phyloP scores from a whole-genome alignment of 1,140 invertebrate genomes.

The Lepidurus couesii region DNA sequence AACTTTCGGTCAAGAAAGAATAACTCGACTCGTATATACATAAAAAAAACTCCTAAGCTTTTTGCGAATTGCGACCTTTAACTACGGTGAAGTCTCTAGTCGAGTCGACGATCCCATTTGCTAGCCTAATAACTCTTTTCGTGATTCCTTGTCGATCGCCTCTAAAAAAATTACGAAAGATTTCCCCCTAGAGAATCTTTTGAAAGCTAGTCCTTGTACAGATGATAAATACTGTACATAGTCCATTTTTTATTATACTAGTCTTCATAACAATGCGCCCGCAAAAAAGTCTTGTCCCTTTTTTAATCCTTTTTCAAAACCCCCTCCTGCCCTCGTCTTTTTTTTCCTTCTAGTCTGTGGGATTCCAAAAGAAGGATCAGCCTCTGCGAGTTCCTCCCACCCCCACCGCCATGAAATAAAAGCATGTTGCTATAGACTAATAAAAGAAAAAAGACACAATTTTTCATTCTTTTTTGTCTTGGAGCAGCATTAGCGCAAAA shows the following conservation, averaged over 20 bases:
- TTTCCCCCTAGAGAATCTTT: background rate
- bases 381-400: background rate
- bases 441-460: background rate
- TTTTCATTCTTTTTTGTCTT: background rate
- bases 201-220: constrained; percentile 15
- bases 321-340: background rate
- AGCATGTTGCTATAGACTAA: constrained; percentile 8
- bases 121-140: constrained; percentile 18
- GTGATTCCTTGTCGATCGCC: constrained; percentile 18
- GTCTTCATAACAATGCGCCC: constrained; percentile 7
- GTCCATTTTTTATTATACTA: constrained; percentile 22
- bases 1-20: background rate
- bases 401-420: background rate
- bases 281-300: background rate
- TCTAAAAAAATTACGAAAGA: background rate
- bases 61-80: constrained; percentile 4
- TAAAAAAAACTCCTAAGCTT: background rate
- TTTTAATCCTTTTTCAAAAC: constrained; percentile 11
- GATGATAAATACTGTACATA: constrained; percentile 22
- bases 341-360: background rate
- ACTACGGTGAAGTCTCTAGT: constrained; percentile 1
- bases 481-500: background rate
- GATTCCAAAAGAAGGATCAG: background rate
- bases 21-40: background rate
- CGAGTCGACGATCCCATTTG: background rate